Percentiles rank a stretch among this genome's conserved stretches.
Conservation (phyloP, 2,113 vertebrate genomes). For the Oncorhynchus tshawytscha region DNA sequence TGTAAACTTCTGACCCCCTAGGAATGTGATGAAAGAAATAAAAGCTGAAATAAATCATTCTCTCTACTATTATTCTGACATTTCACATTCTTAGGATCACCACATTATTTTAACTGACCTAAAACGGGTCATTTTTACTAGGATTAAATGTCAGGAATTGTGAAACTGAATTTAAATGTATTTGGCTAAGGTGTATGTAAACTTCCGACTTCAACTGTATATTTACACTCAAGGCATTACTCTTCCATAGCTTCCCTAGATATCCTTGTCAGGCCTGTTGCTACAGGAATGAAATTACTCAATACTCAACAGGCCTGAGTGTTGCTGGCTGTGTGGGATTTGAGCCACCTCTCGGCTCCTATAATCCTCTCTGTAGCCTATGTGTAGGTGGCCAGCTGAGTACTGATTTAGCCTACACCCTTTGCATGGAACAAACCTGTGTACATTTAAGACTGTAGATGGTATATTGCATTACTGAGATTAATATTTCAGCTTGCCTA, state of each 20-base stretch:
- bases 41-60: too few species aligned
- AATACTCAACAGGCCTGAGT: slow-evolving; percentile 18
- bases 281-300: slow-evolving; percentile 25
- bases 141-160: too few species aligned
- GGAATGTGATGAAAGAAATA: too few species aligned
- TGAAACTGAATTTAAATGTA: too few species aligned
- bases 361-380: slow-evolving; percentile 49
- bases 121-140: too few species aligned
- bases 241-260: not conserved
- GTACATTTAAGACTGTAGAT: not conserved
- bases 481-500: too few species aligned
- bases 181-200: too few species aligned
- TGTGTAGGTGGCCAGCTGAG: not conserved
- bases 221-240: not conserved
- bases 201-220: too few species aligned
- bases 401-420: not conserved
- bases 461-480: not conserved
- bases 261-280: not conserved
- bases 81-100: too few species aligned
- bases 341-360: slow-evolving; percentile 34
- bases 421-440: not conserved
- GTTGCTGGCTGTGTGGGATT: slow-evolving; percentile 62
- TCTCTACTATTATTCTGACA: too few species aligned
- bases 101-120: too few species aligned
- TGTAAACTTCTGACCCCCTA: too few species aligned